Conservation (phyloP, 2,113 vertebrate genomes). For the Gnathonemus echidnorhynchus region DNA sequence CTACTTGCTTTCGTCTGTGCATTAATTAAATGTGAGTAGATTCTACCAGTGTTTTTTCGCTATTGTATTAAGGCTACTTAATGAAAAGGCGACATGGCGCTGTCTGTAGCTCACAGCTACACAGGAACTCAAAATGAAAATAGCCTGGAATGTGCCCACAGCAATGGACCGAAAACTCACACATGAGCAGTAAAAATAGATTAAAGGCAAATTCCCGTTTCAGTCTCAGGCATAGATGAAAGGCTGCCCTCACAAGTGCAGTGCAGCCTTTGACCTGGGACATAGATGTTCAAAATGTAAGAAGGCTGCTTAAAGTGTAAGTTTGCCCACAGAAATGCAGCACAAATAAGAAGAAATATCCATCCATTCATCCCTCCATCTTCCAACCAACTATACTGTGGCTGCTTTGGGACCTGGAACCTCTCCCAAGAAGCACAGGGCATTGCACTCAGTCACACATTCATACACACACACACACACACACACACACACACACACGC, state of each 20-base stretch:
- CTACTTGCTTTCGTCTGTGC: neutral
- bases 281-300: neutral
- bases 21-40: neutral
- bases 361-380: neutral
- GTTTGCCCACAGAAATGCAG: neutral
- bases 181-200: conserved; percentile 49
- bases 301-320: neutral
- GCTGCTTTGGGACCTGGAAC: neutral
- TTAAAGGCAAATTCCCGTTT: conserved; percentile 39
- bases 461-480: no score
- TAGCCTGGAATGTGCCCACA: conserved; percentile 50
- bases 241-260: conserved; percentile 31
- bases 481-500: neutral
- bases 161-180: conserved; percentile 41
- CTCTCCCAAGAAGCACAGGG: neutral
- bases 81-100: neutral
- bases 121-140: conserved; percentile 31
- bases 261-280: conserved; percentile 6
- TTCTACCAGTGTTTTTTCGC: neutral
- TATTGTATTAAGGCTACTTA: neutral
- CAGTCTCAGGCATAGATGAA: conserved; percentile 50
- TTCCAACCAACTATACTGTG: neutral
- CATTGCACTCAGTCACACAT: neutral
- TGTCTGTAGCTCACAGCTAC: neutral
- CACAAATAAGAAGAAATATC: neutral